These are phyloP conservation scores for Drosophila athabasca DNA, from an alignment of 1,140 invertebrate species.

Conservation along the genomic window DNA sequence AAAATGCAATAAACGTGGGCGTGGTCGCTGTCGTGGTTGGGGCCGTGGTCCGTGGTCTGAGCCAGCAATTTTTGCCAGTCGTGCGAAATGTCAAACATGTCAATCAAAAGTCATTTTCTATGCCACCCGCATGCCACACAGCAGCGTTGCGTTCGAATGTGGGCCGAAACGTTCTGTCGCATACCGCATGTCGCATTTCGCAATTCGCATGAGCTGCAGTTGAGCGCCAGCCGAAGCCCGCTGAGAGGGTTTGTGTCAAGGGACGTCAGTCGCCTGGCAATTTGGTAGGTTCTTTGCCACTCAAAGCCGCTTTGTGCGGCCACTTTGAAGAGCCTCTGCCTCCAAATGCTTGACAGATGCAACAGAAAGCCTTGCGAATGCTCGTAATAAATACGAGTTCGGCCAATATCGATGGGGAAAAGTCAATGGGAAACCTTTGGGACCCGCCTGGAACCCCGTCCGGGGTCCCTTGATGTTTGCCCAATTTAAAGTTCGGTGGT, in stretches of 20 bases:
- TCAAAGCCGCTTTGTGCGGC: slow-evolving; percentile 53
- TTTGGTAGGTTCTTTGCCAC: slow-evolving; percentile 45
- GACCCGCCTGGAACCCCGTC: neutral
- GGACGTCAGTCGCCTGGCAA: slow-evolving; percentile 62
- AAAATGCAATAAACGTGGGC: slow-evolving; percentile 70
- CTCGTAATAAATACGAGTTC: neutral
- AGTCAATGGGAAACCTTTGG: slow-evolving; percentile 11
- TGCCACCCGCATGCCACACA: slow-evolving; percentile 46
- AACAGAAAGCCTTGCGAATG: slow-evolving; percentile 17
- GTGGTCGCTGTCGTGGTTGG: slow-evolving; percentile 8
- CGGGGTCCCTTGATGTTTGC: slow-evolving; percentile 35
- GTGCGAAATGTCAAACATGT: slow-evolving; percentile 80
- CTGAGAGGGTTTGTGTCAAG: slow-evolving; percentile 42
- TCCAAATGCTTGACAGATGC: slow-evolving; percentile 22
- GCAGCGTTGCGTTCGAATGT: slow-evolving; percentile 45
- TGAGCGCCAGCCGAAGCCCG: slow-evolving; percentile 7
- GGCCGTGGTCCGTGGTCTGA: slow-evolving; percentile 14
- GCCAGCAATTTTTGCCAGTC: slow-evolving; percentile 72
- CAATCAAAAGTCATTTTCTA: slow-evolving; percentile 79
- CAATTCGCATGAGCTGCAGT: slow-evolving; percentile 33
- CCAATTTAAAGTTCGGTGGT: slow-evolving; percentile 44
- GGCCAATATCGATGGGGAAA: slow-evolving; percentile 15
- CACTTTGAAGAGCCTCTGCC: slow-evolving; percentile 1
- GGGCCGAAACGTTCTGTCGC: slow-evolving; percentile 33
- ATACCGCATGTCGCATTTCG: slow-evolving; percentile 20